These are phyloP conservation scores for Alentia gelatinosa DNA, from an alignment of 2,888 invertebrate genomes.

Conservation along the genomic window DNA sequence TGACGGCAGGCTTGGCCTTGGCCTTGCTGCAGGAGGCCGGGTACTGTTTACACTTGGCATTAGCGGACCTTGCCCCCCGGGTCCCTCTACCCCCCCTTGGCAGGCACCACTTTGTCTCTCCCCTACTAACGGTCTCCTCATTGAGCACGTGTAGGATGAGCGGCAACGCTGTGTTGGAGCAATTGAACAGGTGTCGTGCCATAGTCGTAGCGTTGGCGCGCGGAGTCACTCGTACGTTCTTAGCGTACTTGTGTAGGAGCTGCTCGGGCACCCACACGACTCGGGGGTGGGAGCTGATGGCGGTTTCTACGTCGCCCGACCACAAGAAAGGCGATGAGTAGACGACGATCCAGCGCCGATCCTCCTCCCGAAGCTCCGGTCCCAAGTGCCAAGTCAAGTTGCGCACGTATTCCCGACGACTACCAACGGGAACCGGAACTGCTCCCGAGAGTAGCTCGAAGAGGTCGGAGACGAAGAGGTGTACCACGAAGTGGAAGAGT, in stretches of 20 bases:
- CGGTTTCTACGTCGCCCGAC: neutral
- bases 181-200: constrained; percentile 3
- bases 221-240: neutral
- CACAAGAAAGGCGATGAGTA: neutral
- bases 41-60: neutral
- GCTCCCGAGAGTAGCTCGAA: neutral
- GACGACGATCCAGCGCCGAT: neutral
- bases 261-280: constrained; percentile 8
- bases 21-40: neutral
- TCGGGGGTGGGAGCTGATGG: neutral
- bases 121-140: neutral
- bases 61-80: neutral
- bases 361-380: neutral
- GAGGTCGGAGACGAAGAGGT: neutral
- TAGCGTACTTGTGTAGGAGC: neutral
- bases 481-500: neutral
- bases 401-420: neutral
- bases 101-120: neutral
- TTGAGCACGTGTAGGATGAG: neutral
- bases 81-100: neutral
- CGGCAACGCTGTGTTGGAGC: neutral
- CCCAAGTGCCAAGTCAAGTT: constrained; percentile 38
- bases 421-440: neutral
- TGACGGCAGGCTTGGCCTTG: neutral
- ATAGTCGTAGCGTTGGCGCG: neutral